A percentile compares a stretch with the other conserved stretches of the same genome.
phyloP scores from a whole-genome alignment of 2,113 vertebrate genomes.

The Oreochromis aureus region DNA sequence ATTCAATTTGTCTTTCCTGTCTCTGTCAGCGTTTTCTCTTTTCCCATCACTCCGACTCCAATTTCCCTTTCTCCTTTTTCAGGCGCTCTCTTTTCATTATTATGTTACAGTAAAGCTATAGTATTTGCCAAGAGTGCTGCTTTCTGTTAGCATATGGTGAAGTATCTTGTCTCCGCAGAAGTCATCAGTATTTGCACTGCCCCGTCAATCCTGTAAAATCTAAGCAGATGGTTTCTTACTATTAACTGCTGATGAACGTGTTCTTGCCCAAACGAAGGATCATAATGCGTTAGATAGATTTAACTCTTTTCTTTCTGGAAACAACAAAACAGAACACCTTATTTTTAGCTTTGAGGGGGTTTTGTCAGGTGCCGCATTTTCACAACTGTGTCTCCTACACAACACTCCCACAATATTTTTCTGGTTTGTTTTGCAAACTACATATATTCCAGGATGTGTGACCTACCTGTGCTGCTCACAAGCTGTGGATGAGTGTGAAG shows the following conservation, averaged over 20 bases:
- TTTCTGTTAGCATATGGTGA: slow-evolving; percentile 43
- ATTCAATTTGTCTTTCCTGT: slow-evolving; percentile 23
- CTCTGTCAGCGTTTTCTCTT: slow-evolving; percentile 30
- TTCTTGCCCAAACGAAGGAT: neutral
- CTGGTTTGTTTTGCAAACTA: neutral
- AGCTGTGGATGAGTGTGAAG: neutral
- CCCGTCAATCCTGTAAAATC: slow-evolving; percentile 23
- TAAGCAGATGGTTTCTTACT: slow-evolving; percentile 45
- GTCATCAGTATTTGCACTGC: slow-evolving; percentile 43
- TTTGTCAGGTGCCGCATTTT: neutral
- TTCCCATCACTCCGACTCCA: neutral
- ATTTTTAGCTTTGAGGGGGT: neutral
- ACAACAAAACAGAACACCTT: neutral
- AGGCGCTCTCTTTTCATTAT: neutral
- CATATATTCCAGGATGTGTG: neutral
- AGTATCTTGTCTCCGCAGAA: slow-evolving; percentile 27
- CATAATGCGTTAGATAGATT: neutral
- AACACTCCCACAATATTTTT: neutral
- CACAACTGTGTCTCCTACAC: neutral
- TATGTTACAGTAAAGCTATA: neutral
- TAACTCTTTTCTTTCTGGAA: neutral
- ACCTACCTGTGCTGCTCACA: neutral
- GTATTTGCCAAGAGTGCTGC: neutral
- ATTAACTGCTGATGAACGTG: slow-evolving; percentile 34
- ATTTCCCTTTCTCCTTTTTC: neutral